Percentiles rank a stretch among this genome's conserved stretches.
Evolutionary conservation across 2,888 invertebrate species (phyloP).

Genomic region (Euphydryas editha): DNA sequence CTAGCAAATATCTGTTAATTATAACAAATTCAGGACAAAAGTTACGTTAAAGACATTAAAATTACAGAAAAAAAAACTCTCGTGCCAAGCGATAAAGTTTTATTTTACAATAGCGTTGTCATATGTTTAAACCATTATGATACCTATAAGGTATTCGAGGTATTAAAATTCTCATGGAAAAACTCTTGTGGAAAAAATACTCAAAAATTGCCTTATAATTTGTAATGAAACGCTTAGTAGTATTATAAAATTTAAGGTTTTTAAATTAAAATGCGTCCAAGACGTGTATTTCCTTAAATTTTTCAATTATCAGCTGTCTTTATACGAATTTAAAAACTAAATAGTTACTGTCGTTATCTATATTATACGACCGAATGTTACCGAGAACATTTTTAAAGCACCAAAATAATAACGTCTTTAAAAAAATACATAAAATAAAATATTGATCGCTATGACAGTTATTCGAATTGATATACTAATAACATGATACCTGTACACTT

Average conservation of each 20-base stretch:
- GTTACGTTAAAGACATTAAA: background rate
- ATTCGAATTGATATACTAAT: too few species aligned
- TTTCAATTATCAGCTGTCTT: too few species aligned
- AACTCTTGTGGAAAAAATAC: background rate
- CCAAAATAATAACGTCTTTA: too few species aligned
- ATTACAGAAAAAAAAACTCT: background rate
- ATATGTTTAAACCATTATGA: background rate
- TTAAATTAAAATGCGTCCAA: background rate
- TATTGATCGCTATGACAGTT: too few species aligned
- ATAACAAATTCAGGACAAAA: background rate
- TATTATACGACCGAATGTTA: too few species aligned
- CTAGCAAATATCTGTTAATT: background rate
- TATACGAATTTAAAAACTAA: background rate
- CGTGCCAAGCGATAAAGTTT: constrained; percentile 19
- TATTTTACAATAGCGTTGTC: background rate
- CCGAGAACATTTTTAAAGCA: too few species aligned
- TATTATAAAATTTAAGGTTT: background rate
- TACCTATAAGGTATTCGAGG: background rate
- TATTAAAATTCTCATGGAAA: background rate
- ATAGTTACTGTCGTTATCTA: too few species aligned
- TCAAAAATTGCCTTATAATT: constrained; percentile 2
- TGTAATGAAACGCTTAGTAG: constrained; percentile 2
- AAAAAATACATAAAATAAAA: too few species aligned
- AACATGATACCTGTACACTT: too few species aligned
- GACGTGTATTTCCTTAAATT: background rate